A percentile compares a stretch with the other conserved stretches of the same genome.
Evolutionary conservation across 2,888 invertebrate species (phyloP).

Genomic region (Spodoptera exigua): DNA sequence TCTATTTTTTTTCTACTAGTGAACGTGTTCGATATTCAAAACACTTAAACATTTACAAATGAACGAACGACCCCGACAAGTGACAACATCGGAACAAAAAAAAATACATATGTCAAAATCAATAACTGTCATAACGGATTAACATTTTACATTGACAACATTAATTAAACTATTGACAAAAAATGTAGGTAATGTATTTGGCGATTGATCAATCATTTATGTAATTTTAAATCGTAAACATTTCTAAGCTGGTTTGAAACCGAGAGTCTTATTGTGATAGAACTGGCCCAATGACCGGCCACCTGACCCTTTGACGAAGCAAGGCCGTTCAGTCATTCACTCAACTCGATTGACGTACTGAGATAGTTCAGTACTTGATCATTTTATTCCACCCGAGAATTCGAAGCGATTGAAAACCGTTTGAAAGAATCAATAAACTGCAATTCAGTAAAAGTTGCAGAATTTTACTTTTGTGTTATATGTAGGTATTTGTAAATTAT

Average conservation of each 20-base stretch:
- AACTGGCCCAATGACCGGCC: conserved; percentile 80
- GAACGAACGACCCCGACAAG: conserved; percentile 22
- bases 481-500: too few relatives aligned
- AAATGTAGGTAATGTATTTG: not conserved
- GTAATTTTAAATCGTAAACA: conserved; percentile 13
- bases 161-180: conserved; percentile 9
- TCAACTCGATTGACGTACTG: conserved; percentile 29
- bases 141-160: conserved; percentile 14
- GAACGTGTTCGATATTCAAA: too few relatives aligned
- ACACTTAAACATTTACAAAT: not conserved
- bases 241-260: conserved; percentile 66
- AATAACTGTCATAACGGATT: conserved; percentile 44
- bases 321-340: conserved; percentile 76
- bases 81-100: conserved; percentile 31
- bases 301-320: conserved; percentile 75
- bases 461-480: too few relatives aligned
- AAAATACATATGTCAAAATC: conserved; percentile 18
- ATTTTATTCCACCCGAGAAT: conserved; percentile 31
- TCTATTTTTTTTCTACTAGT: too few relatives aligned
- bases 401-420: conserved; percentile 7
- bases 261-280: conserved; percentile 71
- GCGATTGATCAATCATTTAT: conserved; percentile 17
- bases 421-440: conserved; percentile 1
- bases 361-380: conserved; percentile 4
- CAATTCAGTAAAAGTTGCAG: too few relatives aligned